These are phyloP conservation scores for Zootoca vivipara DNA, from an alignment of 2,113 vertebrate species.

Conservation along the genomic window DNA sequence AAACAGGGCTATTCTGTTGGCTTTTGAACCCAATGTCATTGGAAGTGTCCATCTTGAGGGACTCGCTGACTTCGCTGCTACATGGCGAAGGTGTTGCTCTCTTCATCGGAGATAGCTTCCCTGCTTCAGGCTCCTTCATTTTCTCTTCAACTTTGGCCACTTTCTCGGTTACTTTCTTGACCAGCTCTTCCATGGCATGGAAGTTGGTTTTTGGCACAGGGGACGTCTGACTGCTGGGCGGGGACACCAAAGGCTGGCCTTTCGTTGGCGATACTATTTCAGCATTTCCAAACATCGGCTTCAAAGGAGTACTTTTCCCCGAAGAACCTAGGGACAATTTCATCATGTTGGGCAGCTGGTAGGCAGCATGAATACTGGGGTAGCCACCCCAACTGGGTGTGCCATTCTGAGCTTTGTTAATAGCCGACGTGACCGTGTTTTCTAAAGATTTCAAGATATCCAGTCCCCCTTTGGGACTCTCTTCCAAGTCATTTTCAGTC, in stretches of 20 bases:
- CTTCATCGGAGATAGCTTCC: slow-evolving; percentile 85
- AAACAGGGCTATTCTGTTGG: slow-evolving; percentile 81
- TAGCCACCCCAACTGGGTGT: slow-evolving; percentile 98
- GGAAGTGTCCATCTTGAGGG: slow-evolving; percentile 81
- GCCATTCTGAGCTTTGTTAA: slow-evolving; percentile 98
- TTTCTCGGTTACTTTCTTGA: slow-evolving; percentile 97
- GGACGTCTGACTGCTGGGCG: slow-evolving; percentile 91
- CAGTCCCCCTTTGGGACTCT: slow-evolving; percentile 94
- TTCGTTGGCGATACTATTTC: slow-evolving; percentile 90
- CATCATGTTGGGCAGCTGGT: slow-evolving; percentile 99
- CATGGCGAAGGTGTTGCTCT: slow-evolving; percentile 89
- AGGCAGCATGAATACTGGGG: slow-evolving; percentile 97
- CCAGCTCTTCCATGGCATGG: slow-evolving; percentile 97
- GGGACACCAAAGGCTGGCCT: slow-evolving; percentile 87
- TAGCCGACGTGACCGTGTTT: slow-evolving; percentile 97
- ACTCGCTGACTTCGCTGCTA: slow-evolving; percentile 88
- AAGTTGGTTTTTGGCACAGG: slow-evolving; percentile 95
- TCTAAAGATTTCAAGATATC: slow-evolving; percentile 98
- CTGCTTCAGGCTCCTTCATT: slow-evolving; percentile 85
- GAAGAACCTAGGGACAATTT: slow-evolving; percentile 92
- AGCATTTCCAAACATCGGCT: slow-evolving; percentile 87
- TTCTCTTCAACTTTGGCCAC: slow-evolving; percentile 97
- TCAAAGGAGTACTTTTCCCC: slow-evolving; percentile 87
- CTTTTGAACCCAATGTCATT: slow-evolving; percentile 83
- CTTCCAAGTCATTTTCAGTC: slow-evolving; percentile 95